Evolutionary conservation across 2,113 vertebrate genomes (phyloP).

Genomic region (Theropithecus gelada): DNA sequence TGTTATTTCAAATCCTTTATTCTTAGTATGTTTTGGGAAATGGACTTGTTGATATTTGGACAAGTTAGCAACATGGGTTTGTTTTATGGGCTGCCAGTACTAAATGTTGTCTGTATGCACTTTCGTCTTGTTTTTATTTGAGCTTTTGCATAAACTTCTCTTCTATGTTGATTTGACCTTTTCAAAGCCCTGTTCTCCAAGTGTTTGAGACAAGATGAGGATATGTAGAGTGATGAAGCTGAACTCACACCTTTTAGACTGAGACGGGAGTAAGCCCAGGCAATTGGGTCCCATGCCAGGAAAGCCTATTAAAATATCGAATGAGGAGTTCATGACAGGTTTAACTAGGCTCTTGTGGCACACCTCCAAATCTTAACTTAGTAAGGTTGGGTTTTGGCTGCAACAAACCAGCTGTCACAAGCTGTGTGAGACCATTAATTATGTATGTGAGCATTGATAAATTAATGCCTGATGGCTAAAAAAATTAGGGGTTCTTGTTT

Average conservation of each 20-base stretch:
- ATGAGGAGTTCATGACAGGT: constrained; percentile 76
- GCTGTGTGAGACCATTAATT: constrained; percentile 19
- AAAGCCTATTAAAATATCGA: constrained; percentile 76
- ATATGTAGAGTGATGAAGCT: not conserved
- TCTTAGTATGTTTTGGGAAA: not conserved
- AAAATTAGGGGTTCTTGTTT: constrained; percentile 24
- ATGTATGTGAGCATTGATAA: constrained; percentile 29
- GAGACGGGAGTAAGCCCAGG: not conserved
- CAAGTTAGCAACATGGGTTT: constrained; percentile 14
- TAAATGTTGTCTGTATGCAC: not conserved
- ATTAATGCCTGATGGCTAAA: constrained; percentile 29
- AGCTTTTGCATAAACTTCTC: constrained; percentile 72
- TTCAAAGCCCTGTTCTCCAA: not conserved
- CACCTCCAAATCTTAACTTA: constrained; percentile 68
- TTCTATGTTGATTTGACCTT: constrained; percentile 70
- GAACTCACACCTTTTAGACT: not conserved
- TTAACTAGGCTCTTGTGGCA: constrained; percentile 68
- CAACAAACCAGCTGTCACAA: constrained; percentile 63
- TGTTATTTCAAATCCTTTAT: not conserved
- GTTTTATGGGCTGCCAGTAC: constrained; percentile 56
- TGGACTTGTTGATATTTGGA: not conserved
- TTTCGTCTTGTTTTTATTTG: constrained; percentile 47
- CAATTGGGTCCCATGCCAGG: constrained; percentile 14
- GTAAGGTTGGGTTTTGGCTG: constrained; percentile 60
- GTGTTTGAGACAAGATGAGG: constrained; percentile 35